Evolutionary conservation across 2,888 invertebrate genomes (phyloP).

Genomic region (Proisotoma minuta): DNA sequence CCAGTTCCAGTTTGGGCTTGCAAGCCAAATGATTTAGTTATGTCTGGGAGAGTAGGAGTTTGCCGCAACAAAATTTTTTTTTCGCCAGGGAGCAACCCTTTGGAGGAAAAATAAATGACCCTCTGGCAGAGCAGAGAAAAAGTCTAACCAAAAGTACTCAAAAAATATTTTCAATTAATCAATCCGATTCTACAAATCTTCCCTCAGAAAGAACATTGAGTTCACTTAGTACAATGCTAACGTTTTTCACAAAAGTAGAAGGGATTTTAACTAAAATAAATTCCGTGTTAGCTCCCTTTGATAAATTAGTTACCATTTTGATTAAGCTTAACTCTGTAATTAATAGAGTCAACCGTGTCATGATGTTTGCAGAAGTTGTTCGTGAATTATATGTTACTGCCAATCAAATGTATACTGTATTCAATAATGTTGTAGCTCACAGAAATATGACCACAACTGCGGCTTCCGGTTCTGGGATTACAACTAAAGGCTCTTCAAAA

Average conservation of each 20-base stretch:
- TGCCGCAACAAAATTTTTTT: conserved; percentile 45
- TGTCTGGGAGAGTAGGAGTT: conserved; percentile 40
- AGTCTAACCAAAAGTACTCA: not conserved
- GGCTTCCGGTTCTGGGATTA: not conserved
- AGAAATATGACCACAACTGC: not conserved
- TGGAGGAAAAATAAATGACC: not conserved
- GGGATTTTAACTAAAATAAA: conserved; percentile 1
- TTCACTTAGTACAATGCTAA: not conserved
- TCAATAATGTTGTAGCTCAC: not conserved
- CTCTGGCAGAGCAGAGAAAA: too few species aligned
- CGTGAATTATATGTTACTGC: not conserved
- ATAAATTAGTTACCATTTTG: not conserved
- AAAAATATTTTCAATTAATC: not conserved
- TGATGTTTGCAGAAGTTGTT: not conserved
- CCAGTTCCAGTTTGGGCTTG: conserved; percentile 45
- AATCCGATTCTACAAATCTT: not conserved
- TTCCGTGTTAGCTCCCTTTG: conserved; percentile 3
- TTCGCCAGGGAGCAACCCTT: conserved; percentile 18
- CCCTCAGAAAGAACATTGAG: not conserved
- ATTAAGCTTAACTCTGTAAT: not conserved
- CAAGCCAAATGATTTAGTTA: conserved; percentile 40
- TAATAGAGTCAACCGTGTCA: not conserved
- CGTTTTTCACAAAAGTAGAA: not conserved
- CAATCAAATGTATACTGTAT: not conserved
- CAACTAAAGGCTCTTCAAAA: too few species aligned